These are phyloP conservation scores for Sarcoramphus papa DNA, from an alignment of 2,797 vertebrate species.

Conservation along the genomic window DNA sequence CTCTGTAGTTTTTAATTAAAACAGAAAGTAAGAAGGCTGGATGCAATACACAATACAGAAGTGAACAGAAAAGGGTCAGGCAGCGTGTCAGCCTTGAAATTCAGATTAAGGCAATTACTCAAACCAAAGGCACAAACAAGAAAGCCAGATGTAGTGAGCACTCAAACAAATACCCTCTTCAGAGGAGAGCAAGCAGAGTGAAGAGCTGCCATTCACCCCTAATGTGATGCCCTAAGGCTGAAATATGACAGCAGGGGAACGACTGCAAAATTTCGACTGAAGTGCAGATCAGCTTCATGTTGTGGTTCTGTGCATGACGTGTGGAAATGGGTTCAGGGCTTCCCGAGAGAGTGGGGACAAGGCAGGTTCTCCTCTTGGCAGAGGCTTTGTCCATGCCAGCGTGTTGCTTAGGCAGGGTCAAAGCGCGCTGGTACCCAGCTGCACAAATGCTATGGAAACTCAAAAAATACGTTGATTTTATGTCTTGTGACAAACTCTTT, in stretches of 20 bases:
- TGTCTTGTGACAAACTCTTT: not conserved
- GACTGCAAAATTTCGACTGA: not conserved
- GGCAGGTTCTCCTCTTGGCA: not conserved
- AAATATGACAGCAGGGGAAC: not conserved
- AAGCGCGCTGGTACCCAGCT: not conserved
- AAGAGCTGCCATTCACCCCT: not conserved
- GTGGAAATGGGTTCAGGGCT: not conserved
- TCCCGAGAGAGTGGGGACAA: not conserved
- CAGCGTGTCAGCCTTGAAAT: conserved; percentile 47
- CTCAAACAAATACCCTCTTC: conserved; percentile 8
- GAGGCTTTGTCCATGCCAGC: not conserved
- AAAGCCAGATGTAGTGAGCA: not conserved
- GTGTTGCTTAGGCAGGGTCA: not conserved
- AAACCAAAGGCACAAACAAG: conserved; percentile 12
- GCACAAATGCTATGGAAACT: not conserved
- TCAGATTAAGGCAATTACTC: conserved; percentile 54
- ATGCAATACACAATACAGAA: not conserved
- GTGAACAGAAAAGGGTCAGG: not conserved
- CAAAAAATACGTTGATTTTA: not conserved
- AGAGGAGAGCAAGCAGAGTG: not conserved
- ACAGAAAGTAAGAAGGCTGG: not conserved
- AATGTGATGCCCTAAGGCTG: conserved; percentile 8
- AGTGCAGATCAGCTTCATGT: not conserved
- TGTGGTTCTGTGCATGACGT: not conserved
- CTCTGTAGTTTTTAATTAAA: conserved; percentile 38